Conservation (phyloP, 2,888 invertebrate genomes). For the Euplexia lucipara region DNA sequence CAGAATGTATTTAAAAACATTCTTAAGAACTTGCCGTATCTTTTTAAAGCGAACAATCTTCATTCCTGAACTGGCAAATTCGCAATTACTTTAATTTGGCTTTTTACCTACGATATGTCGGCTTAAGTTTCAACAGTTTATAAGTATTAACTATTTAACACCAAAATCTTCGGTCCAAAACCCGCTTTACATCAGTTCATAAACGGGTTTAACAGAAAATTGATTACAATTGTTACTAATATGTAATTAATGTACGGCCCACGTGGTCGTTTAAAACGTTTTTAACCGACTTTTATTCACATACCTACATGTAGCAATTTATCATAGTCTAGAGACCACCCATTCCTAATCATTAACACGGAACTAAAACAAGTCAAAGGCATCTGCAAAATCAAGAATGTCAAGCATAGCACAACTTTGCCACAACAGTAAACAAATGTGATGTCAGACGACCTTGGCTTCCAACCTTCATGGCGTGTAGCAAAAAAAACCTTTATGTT, state of each 20-base stretch:
- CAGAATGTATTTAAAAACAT: conserved; percentile 21
- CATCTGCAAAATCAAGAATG: conserved; percentile 35
- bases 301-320: no score
- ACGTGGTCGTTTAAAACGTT: no score
- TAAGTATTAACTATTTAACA: no score
- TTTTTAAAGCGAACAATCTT: background rate
- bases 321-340: no score
- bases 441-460: conserved; percentile 54
- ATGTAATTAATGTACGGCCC: no score
- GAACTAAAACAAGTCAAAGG: conserved; percentile 6
- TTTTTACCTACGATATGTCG: background rate
- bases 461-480: conserved; percentile 35
- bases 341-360: conserved; percentile 2
- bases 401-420: conserved; percentile 12
- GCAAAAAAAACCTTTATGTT: conserved; percentile 33
- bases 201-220: no score
- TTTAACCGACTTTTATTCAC: no score
- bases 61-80: conserved; percentile 3
- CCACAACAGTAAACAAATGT: conserved; percentile 33
- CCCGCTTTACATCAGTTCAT: no score
- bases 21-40: conserved; percentile 3
- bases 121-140: background rate
- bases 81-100: background rate
- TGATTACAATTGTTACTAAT: no score
- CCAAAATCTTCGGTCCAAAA: no score